These are phyloP conservation scores for Hirtodrosophila histrioides DNA, from an alignment of 2,888 invertebrate genomes.

Conservation along the genomic window DNA sequence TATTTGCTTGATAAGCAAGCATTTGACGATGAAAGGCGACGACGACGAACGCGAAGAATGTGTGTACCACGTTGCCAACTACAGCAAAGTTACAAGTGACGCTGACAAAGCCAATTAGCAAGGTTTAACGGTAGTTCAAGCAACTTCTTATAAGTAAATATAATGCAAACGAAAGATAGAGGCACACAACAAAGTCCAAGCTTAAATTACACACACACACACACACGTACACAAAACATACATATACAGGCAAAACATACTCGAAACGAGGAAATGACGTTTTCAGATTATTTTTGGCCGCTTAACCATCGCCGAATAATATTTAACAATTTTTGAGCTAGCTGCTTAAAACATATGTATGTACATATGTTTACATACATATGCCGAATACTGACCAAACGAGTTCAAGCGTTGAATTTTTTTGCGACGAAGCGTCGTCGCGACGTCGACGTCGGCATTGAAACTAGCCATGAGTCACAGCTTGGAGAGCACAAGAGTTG, in stretches of 20 bases:
- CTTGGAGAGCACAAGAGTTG: slow-evolving; percentile 5
- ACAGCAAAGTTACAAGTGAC: slow-evolving; percentile 36
- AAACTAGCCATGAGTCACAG: slow-evolving; percentile 60
- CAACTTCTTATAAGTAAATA: slow-evolving; percentile 67
- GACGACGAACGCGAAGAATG: slow-evolving; percentile 11
- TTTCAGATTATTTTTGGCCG: slow-evolving; percentile 70
- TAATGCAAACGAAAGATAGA: slow-evolving; percentile 52
- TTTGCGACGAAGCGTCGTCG: slow-evolving; percentile 18
- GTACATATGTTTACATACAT: slow-evolving; percentile 3
- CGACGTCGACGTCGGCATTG: slow-evolving; percentile 37
- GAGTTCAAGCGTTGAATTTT: slow-evolving; percentile 46
- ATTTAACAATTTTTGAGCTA: slow-evolving; percentile 62
- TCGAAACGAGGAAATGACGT: slow-evolving; percentile 71
- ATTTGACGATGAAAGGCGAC: slow-evolving; percentile 23
- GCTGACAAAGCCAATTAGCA: slow-evolving; percentile 67
- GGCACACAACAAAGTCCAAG: slow-evolving; percentile 40
- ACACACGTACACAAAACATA: slow-evolving; percentile 1
- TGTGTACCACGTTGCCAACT: slow-evolving; percentile 48
- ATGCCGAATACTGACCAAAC: slow-evolving; percentile 63
- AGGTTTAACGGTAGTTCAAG: slow-evolving; percentile 71
- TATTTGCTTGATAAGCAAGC: slow-evolving; percentile 44
- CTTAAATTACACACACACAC: slow-evolving; percentile 23
- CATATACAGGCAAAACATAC: slow-evolving; percentile 15
- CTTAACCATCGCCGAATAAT: slow-evolving; percentile 54
- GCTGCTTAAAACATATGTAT: slow-evolving; percentile 20